Base-by-base conservation (phyloP, 2,113 vertebrate genomes). In the Spea multiplicata region DNA sequence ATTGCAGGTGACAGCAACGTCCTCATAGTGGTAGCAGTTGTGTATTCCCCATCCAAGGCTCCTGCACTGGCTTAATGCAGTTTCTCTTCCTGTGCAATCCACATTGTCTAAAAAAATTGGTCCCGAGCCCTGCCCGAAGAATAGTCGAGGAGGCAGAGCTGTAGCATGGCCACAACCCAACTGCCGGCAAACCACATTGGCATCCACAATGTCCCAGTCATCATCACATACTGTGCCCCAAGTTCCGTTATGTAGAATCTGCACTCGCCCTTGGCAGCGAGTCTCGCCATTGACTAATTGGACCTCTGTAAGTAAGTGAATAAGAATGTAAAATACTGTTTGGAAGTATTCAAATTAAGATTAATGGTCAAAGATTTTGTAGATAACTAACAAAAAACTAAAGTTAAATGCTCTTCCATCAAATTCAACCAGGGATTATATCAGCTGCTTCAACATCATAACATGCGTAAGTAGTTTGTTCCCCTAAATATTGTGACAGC, bases 1-100 rank as follows among this genome's bases (percentile, higher is more conserved):
- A 0, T 90, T 91, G 76, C 97, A 99, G 17, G 90, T 86, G 5
- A 98, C 91, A 0, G 92, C 95, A 86, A 98, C 97, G 0, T 99
- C 97, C 86, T 99, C 97, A 0, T 96, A 97, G 93, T 99, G 97
- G 87, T 98, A 97, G 84, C 97, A 99, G 90, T 99, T 99, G 88
- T 98, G 96, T 84, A 97, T 71, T 7, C 95, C 96, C 97, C 96
- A 98, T 76, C 95, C 96, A 0, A 91, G 93, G 88, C 91, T 98
- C 69, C 87, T 86, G 45, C 97, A 99, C 81, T 96, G 90, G 44
- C 94, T 93, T 78, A 99, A 84, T 3, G 94, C 87, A 0, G 75
- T 81, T 86, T 99, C 97, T 66, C 80, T 82, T 5, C 97, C 97
- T 1, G 82, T 91, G 89, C 97, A 99, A 85, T 97, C 94, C 86